phyloP scores from a whole-genome alignment of 2,113 vertebrate species.

The Circaetus gallicus region DNA sequence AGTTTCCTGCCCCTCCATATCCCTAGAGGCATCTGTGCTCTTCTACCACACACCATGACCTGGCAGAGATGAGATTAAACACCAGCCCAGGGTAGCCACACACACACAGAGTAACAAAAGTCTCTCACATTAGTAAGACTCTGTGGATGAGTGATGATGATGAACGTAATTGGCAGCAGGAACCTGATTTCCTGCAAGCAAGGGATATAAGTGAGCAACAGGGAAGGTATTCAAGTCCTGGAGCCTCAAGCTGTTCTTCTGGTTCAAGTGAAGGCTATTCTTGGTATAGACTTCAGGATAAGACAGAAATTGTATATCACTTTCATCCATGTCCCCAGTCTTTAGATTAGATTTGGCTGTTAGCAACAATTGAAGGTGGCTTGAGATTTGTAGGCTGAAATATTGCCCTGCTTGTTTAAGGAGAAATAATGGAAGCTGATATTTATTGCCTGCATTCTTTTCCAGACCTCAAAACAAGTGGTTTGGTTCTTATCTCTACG shows the following conservation, averaged over 20 bases:
- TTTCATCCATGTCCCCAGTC: not conserved
- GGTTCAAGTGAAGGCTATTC: not conserved
- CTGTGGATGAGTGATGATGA: slow-evolving; percentile 16
- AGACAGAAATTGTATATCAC: not conserved
- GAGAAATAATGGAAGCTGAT: not conserved
- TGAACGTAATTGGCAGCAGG: not conserved
- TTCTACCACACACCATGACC: not conserved
- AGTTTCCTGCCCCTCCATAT: not conserved
- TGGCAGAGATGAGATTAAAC: not conserved
- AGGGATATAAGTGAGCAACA: not conserved
- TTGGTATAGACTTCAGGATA: not conserved
- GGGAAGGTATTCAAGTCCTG: not conserved
- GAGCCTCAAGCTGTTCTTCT: not conserved
- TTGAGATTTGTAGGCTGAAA: not conserved
- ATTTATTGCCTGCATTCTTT: not conserved
- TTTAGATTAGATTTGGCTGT: slow-evolving; percentile 13
- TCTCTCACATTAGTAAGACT: not conserved
- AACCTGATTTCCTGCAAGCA: slow-evolving; percentile 25
- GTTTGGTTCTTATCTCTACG: not conserved
- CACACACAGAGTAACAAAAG: not conserved
- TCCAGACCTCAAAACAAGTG: not conserved
- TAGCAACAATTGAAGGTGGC: not conserved
- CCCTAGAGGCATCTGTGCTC: not conserved
- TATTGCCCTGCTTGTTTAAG: not conserved
- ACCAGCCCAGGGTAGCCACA: not conserved